Evolutionary conservation across 2,113 vertebrate genomes (phyloP).

Genomic region (Chlamydotis undulata): DNA sequence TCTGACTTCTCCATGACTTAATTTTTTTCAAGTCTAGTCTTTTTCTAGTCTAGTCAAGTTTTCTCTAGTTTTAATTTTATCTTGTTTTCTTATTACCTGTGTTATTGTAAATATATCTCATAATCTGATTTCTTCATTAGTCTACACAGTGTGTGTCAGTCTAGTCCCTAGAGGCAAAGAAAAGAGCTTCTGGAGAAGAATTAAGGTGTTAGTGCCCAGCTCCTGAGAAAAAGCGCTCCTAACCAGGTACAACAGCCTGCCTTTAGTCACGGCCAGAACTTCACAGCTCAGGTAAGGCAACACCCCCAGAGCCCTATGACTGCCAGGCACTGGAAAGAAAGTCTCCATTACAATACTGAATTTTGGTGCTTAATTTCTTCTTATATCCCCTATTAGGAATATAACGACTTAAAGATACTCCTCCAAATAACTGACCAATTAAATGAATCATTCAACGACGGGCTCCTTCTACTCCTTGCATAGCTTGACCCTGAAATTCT

Average conservation of each 20-base stretch:
- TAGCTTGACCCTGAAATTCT: neutral
- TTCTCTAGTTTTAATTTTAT: slow-evolving; percentile 49
- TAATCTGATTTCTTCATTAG: slow-evolving; percentile 55
- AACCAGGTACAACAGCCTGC: neutral
- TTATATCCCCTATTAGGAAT: neutral
- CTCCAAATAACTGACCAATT: neutral
- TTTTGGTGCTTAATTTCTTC: neutral
- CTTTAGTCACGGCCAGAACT: neutral
- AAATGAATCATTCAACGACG: neutral
- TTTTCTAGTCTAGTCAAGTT: neutral
- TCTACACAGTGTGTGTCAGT: neutral
- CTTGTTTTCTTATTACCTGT: slow-evolving; percentile 46
- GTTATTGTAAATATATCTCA: slow-evolving; percentile 55
- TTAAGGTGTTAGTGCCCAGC: neutral
- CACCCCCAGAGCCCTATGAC: accelerated
- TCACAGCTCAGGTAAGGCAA: neutral
- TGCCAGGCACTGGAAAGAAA: neutral
- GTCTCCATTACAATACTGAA: neutral
- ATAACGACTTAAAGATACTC: neutral
- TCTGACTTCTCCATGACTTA: neutral
- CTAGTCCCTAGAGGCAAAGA: neutral
- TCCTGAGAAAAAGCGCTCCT: neutral
- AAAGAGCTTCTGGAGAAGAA: neutral
- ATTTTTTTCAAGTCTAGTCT: slow-evolving; percentile 24
- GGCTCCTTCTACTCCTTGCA: neutral